Base-by-base conservation (phyloP, 2,797 vertebrate genomes). In the Leptoclinus maculatus region DNA sequence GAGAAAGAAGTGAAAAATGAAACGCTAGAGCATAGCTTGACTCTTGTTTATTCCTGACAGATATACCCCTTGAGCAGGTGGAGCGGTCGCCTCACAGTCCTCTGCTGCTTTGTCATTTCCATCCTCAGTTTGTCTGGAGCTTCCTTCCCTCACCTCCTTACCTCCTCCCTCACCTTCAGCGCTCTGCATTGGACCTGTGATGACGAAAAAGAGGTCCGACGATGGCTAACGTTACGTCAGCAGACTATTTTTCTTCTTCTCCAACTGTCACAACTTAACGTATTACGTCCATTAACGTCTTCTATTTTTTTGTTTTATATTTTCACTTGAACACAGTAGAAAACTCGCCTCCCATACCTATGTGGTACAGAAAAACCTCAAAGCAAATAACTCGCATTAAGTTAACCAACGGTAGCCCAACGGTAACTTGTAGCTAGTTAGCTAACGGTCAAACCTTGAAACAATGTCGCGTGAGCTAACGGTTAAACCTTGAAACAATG, bases 141-240 rank as follows among this genome's bases (percentile, higher is more conserved):
- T 14, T 27, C 27, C 69, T 39, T 34, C 66, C 66, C 19, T 12
- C 8, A 4, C 65, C 7, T 51, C 53, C 19, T 38, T 34, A 13
- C 27, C 71, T 49, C 10, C 72, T 32, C 43, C 56, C 5, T 80
- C 70, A 1, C 17, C 64, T 29, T 27, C 78, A 9, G 14, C 17
- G 12, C 68, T 83, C 84, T 90, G 73, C 91, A 90, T 92, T 60
- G 11, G 1, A 63, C 41, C 80, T 81, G 68, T 34, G 14, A 70
- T 9, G 32, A 59, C 2, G 7, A 54, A 53, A 3, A 23, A 2
- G 29, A 27, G 57, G 14, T 41, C 3, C 47, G 11, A 19, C 41
- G 6, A 21, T 0, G 39, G 7, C 41, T 9, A n/a, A n/a, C n/a
- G n/a, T n/a, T n/a, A 9, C 5, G 9, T 43, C 32, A 38, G 25